These are phyloP conservation scores for Sterrhoptilus dennistouni DNA, from an alignment of 2,113 vertebrate genomes.

Conservation along the genomic window DNA sequence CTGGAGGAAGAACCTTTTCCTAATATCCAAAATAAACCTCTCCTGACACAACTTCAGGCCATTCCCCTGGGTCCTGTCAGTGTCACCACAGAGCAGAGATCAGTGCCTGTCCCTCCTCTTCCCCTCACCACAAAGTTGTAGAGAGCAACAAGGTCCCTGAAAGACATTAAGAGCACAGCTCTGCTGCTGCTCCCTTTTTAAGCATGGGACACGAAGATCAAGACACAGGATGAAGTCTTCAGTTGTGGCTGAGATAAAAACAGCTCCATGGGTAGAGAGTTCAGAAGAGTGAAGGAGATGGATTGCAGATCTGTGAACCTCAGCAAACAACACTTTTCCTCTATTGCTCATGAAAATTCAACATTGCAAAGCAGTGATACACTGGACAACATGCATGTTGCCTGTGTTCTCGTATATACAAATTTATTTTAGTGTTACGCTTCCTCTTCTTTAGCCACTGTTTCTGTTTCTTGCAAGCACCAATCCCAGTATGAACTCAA, in stretches of 20 bases:
- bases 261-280: background rate
- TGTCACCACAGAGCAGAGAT: background rate
- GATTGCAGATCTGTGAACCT: background rate
- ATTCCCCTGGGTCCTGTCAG: background rate
- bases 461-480: background rate
- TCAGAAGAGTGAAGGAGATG: background rate
- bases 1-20: background rate
- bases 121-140: background rate
- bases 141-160: background rate
- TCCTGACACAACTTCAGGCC: background rate
- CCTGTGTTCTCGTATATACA: background rate
- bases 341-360: background rate
- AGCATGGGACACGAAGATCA: background rate
- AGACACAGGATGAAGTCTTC: background rate
- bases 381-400: background rate
- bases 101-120: background rate
- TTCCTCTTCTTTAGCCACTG: background rate
- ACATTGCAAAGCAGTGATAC: background rate
- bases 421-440: background rate
- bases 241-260: background rate
- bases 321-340: background rate
- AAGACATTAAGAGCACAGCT: background rate
- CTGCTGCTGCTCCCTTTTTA: background rate
- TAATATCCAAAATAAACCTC: background rate
- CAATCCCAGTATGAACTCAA: background rate